These are phyloP conservation scores for Isaurus tuberculatus DNA, from an alignment of 92 coral and sea anemone genomes.

Conservation along the genomic window DNA sequence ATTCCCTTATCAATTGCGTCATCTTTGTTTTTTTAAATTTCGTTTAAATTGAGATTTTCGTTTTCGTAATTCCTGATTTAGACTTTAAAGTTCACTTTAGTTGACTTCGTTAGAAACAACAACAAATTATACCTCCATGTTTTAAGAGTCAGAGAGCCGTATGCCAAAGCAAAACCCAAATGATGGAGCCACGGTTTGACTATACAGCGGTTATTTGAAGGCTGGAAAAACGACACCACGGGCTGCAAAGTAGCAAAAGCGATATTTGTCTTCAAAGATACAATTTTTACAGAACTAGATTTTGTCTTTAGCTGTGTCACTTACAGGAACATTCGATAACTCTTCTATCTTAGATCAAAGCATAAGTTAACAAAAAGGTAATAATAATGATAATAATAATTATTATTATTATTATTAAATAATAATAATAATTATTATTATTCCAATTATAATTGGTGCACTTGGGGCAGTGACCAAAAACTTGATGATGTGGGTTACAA, in stretches of 20 bases:
- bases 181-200: constrained; percentile 81
- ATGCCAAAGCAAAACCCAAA: constrained; percentile 79
- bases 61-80: too few species aligned
- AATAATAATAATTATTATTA: background rate
- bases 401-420: background rate
- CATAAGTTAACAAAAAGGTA: too few species aligned
- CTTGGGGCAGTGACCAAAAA: background rate
- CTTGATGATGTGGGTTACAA: constrained; percentile 6
- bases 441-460: too few species aligned
- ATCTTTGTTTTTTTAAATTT: too few species aligned
- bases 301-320: background rate
- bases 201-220: constrained; percentile 39
- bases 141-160: constrained; percentile 84
- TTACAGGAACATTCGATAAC: too few species aligned
- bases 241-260: constrained; percentile 16
- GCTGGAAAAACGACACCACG: constrained; percentile 36
- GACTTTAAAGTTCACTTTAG: background rate
- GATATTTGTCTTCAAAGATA: background rate
- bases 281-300: background rate
- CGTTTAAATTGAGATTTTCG: too few species aligned
- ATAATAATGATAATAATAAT: background rate
- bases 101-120: background rate
- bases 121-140: constrained; percentile 82
- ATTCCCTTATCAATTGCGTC: too few species aligned
- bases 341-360: too few species aligned